Evolutionary conservation across 2,797 vertebrate species (phyloP), one percentile per base, ranked within the genome.

Genomic region (Chelmon rostratus): DNA sequence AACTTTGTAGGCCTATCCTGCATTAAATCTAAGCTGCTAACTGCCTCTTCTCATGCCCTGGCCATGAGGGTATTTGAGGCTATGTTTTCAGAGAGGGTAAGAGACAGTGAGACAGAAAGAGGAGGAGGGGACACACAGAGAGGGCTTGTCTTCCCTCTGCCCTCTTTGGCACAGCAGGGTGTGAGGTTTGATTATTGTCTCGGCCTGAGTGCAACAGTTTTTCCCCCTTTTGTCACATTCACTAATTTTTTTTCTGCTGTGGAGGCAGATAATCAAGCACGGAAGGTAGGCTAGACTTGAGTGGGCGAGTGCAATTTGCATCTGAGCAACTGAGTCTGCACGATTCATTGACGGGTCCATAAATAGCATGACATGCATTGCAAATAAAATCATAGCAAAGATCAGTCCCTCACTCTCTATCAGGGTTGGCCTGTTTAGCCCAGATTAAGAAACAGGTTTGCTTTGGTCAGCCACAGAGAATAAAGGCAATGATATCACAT

Each of bases 241-340:
- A 68, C 57, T 63, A 72, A 31, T 76, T 73, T 73, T 73, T 50
- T 91, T 83, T 90, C 79, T 81, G 65, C 83, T 49, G 82, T 58
- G 76, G 86, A 88, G 57, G 74, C 78, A 82, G 87, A 91, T 85
- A 89, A 92, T 86, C 85, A 87, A 68, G 79, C 82, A 90, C 50
- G 64, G 75, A 86, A 88, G 85, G 87, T 87, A 82, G 83, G 67
- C 79, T 78, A 89, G 89, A 89, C 82, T 78, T 71, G 69, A 89
- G 87, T 92, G 91, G 91, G 92, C 21, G 84, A 84, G 80, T 79
- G 70, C 73, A 86, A 92, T 90, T 91, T 90, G 80, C 85, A 92
- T 91, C 86, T 92, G 65, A 86, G 88, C 16, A 10, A 74, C 76
- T 73, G 84, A 65, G 81, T 90, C 84, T 89, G 88, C 92, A 92